phyloP scores from a whole-genome alignment of 2,888 invertebrate genomes.

The Microplitis deprimator region DNA sequence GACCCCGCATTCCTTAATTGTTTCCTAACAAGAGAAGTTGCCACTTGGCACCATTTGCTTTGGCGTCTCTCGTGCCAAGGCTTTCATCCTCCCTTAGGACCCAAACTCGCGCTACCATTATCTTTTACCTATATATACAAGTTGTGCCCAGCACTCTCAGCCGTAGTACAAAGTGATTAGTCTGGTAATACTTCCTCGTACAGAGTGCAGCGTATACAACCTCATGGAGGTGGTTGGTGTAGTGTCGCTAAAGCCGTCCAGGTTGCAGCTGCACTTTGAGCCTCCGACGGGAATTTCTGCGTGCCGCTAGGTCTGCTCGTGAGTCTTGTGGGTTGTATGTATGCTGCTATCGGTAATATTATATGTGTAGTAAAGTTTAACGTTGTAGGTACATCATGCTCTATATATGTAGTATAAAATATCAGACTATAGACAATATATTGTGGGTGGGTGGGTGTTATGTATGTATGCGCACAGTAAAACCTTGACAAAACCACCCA shows the following conservation, averaged over 20 bases:
- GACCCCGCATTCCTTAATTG: slow-evolving; percentile 67
- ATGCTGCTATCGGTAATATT: slow-evolving; percentile 24
- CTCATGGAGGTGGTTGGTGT: slow-evolving; percentile 39
- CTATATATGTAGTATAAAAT: background rate
- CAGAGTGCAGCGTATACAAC: slow-evolving; percentile 40
- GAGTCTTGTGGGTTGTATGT: slow-evolving; percentile 7
- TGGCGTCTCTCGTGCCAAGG: slow-evolving; percentile 23
- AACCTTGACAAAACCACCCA: slow-evolving; percentile 36
- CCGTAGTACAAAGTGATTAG: slow-evolving; percentile 65
- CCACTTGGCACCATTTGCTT: slow-evolving; percentile 53
- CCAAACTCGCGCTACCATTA: slow-evolving; percentile 38
- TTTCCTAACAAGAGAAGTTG: slow-evolving; percentile 67
- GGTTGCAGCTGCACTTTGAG: slow-evolving; percentile 46
- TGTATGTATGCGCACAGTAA: slow-evolving; percentile 36
- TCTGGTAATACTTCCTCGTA: slow-evolving; percentile 60
- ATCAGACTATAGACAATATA: background rate
- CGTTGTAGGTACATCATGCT: slow-evolving; percentile 30
- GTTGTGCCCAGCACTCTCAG: slow-evolving; percentile 48
- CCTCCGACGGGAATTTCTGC: slow-evolving; percentile 46
- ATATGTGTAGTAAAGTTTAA: background rate
- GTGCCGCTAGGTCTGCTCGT: slow-evolving; percentile 3
- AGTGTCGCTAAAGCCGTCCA: slow-evolving; percentile 47
- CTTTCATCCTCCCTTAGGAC: slow-evolving; percentile 30
- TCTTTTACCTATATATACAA: slow-evolving; percentile 29
- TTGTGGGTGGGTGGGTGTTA: slow-evolving; percentile 32